Base-by-base conservation (phyloP, 2,888 invertebrate species). In the Agelastica alni region DNA sequence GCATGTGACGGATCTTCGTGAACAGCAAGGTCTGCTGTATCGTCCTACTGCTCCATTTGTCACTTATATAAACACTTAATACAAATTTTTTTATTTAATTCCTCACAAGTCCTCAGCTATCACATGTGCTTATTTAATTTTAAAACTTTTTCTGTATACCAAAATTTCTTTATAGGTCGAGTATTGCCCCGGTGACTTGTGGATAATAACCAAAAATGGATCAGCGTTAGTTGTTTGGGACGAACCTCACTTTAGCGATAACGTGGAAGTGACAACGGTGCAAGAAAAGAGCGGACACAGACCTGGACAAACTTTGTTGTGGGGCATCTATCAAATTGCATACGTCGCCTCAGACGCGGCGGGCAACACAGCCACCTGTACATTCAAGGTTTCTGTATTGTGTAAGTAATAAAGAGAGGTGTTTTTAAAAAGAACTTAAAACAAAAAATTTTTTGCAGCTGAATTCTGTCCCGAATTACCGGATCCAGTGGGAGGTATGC, bases 311-410 rank as follows among this genome's bases (percentile, higher is more conserved):
- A 93, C 91, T 1, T 80, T 94, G 1, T 81, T 92, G 6, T 93
- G 93, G 93, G 94, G 93, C 65, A 85, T 88, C n/a, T 94, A 94
- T 65, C 91, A 92, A 61, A 90, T 96, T 58, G 92, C 91, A 20
- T 96, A 95, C 69, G 88, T 95, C n/a, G 96, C 95, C 14, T 90
- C 89, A 59, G 96, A 96, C 79, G 89, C 88, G 43, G 91, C 92
- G 32, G 94, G 93, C 63, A 96, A 96, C 70, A 87, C 92, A 41
- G 96, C 94, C 2, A 88, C 87, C 5, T 96, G 96, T 74, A 87
- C 87, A 60, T 96, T 96, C 79, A 93, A 91, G 75, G 91, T 96
- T 48, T 93, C 93, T 52, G 86, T 96, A 12, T 74, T 95, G 46
- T 85, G 92, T 93, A 81, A 85, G 88, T 83, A 41, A 14, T 4